Evolutionary conservation across 2,888 invertebrate species (phyloP).

Genomic region (Nesidiocoris tenuis): DNA sequence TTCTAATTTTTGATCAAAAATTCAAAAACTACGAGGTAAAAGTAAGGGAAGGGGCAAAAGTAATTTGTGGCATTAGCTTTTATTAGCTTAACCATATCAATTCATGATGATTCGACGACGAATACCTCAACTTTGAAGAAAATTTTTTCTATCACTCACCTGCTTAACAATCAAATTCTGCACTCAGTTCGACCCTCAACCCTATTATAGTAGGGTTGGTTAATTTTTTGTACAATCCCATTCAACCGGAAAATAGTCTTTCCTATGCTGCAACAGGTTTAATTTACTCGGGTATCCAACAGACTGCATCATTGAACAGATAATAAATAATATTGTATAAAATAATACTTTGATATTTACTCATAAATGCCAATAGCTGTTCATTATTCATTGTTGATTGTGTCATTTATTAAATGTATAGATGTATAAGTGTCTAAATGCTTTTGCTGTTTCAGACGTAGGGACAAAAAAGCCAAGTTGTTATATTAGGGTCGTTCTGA

Average conservation of each 20-base stretch:
- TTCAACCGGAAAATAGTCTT: conserved; percentile 47
- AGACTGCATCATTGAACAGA: conserved; percentile 47
- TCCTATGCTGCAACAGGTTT: conserved; percentile 48
- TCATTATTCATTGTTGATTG: conserved; percentile 44
- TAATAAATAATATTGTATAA: conserved; percentile 43
- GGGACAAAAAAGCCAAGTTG: conserved; percentile 44
- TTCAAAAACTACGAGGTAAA: too few species aligned
- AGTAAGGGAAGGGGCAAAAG: not conserved
- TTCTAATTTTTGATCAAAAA: not conserved
- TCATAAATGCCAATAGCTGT: conserved; percentile 47
- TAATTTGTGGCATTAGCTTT: not conserved
- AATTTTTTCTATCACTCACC: not conserved
- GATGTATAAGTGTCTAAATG: conserved; percentile 46
- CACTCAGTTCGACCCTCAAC: not conserved
- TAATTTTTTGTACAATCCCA: conserved; percentile 39
- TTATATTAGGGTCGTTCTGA: conserved; percentile 40
- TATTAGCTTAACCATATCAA: not conserved
- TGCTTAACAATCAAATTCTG: too few species aligned
- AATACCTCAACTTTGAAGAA: not conserved
- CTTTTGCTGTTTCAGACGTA: conserved; percentile 32
- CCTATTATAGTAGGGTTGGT: conserved; percentile 31
- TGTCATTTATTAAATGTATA: conserved; percentile 38
- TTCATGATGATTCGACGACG: not conserved
- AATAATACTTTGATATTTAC: conserved; percentile 43
- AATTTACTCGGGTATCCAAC: conserved; percentile 49